A percentile compares a stretch with the other conserved stretches of the same genome.
Conservation (phyloP, 2,797 vertebrate species). For the Leptodactylus fallax region DNA sequence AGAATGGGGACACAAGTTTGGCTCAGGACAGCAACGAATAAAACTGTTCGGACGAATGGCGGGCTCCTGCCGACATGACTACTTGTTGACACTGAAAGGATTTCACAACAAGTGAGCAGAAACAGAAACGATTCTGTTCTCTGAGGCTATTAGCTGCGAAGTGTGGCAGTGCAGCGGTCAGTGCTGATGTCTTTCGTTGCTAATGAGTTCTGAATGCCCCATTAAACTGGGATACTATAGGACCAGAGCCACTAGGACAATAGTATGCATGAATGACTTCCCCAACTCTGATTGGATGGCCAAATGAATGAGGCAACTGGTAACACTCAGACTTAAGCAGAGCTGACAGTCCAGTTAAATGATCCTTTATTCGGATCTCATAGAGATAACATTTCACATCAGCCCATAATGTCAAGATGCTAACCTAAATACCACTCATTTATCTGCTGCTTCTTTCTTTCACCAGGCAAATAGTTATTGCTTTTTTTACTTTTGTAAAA, state of each 20-base stretch:
- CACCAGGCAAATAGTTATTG: neutral
- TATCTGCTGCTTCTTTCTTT: slow-evolving; percentile 18
- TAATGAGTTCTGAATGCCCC: slow-evolving; percentile 90
- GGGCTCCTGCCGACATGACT: slow-evolving; percentile 82
- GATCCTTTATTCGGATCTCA: slow-evolving; percentile 89
- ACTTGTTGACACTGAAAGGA: slow-evolving; percentile 83
- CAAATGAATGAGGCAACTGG: slow-evolving; percentile 77
- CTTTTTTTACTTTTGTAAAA: neutral
- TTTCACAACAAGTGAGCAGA: slow-evolving; percentile 89
- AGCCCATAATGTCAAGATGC: slow-evolving; percentile 79
- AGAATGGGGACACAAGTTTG: slow-evolving; percentile 87
- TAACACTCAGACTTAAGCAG: slow-evolving; percentile 86
- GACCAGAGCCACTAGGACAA: slow-evolving; percentile 81
- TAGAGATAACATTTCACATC: slow-evolving; percentile 41
- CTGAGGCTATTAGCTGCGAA: slow-evolving; percentile 86
- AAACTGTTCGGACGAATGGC: slow-evolving; percentile 85
- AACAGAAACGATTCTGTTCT: slow-evolving; percentile 84
- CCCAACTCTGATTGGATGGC: slow-evolving; percentile 79
- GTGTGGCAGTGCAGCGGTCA: slow-evolving; percentile 88
- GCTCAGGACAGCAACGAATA: slow-evolving; percentile 94
- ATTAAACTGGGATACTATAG: slow-evolving; percentile 88
- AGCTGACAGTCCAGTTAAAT: slow-evolving; percentile 93
- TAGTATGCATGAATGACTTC: slow-evolving; percentile 81
- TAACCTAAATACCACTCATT: slow-evolving; percentile 72
- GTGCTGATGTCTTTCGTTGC: slow-evolving; percentile 77